A percentile compares a stretch with the other conserved stretches of the same genome.
These are phyloP conservation scores for Andrena cerasifolii DNA, from an alignment of 1,140 invertebrate genomes.

Conservation along the genomic window DNA sequence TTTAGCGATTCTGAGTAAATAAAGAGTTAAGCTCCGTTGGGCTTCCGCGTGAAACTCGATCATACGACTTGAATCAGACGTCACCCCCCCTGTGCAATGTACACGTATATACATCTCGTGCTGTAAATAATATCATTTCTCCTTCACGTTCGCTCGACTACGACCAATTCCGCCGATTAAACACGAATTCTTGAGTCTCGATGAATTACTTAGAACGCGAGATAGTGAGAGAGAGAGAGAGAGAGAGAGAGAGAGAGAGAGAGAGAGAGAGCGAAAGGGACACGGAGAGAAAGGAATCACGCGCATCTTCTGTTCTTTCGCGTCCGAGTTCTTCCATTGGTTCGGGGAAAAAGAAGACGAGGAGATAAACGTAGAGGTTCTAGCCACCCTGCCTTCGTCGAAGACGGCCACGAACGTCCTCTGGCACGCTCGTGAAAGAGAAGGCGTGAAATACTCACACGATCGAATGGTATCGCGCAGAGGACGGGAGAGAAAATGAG, in stretches of 20 bases:
- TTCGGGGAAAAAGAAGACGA: background rate
- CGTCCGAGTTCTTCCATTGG: background rate
- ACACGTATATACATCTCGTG: constrained; percentile 55
- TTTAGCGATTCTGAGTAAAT: no score
- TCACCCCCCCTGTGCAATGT: background rate
- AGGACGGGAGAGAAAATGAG: constrained; percentile 46
- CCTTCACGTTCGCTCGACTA: constrained; percentile 51
- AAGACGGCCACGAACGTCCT: constrained; percentile 44
- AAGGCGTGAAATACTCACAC: constrained; percentile 37
- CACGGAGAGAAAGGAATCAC: background rate
- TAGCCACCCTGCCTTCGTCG: constrained; percentile 56
- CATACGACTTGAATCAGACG: no score
- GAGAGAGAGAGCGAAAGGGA: background rate
- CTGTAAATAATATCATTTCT: constrained; percentile 74
- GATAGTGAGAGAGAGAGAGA: constrained; percentile 6
- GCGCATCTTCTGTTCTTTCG: constrained; percentile 29
- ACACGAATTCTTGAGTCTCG: background rate
- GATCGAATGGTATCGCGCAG: constrained; percentile 46
- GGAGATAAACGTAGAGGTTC: background rate
- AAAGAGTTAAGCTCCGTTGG: no score
- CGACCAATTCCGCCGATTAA: constrained; percentile 46
- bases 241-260: constrained; percentile 17
- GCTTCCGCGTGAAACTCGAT: no score
- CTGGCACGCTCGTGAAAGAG: constrained; percentile 30
- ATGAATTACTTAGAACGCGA: constrained; percentile 19